Base-by-base conservation (phyloP, 2,113 vertebrate genomes). In the Serilophus lunatus region DNA sequence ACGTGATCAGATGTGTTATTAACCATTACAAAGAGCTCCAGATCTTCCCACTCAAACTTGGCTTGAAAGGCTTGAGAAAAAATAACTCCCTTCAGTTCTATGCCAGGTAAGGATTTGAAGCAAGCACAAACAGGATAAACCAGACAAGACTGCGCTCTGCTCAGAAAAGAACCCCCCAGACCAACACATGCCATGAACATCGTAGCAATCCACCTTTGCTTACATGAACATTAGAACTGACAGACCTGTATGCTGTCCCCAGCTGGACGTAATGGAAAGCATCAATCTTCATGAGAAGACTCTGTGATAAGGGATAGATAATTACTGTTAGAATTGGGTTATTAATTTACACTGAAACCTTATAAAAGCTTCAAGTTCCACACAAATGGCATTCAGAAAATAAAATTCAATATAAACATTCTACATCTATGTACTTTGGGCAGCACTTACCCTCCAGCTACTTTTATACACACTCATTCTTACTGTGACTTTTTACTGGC, bases 241-340 rank as follows among this genome's bases (percentile, higher is more conserved):
- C 97, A 96, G 70, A 98, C 98, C 98, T 98, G 61, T 98, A 98
- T 63, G 98, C 98, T 0, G 98, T 98, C 54, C 98, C 98, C 88
- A 98, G 93, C 63, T 98, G 98, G 70, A 98, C 98, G 16, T 98
- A 98, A 77, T 98, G 98, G 96, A 98, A 98, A 88, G 98, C 98
- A 68, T 98, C 98, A 0, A 98, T 98, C 96, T 98, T 98, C 98
- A 98, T 98, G 86, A 98, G 97, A 49, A 98, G 98, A 64, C 98
- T 98, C 98, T 98, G 94, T 76, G 64, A 85, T 18, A 71, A 61
- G 26, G 51, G 13, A 77, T 6, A 88, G n/a, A 83, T 26, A 94
- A 33, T 64, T 71, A 79, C n/a, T 53, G 50, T 95, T 81, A 91
- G 57, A 70, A 77, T 5, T 42, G 29, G 23, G 38, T 44, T 56